These are phyloP conservation scores for Lucinisca nassula DNA, from an alignment of 2,888 invertebrate species.

Conservation along the genomic window DNA sequence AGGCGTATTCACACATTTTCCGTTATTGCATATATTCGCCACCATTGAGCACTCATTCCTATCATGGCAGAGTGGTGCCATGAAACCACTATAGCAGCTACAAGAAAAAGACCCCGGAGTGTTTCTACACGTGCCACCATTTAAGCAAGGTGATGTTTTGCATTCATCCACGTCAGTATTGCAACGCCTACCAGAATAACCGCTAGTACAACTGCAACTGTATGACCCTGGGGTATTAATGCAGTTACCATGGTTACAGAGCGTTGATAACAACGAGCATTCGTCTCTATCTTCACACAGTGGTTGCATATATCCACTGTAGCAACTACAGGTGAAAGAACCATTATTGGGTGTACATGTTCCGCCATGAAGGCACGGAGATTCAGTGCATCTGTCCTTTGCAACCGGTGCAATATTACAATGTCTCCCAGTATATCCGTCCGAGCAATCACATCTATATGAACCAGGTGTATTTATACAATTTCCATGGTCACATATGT, in stretches of 20 bases:
- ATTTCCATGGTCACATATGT: neutral
- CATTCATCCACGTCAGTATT: neutral
- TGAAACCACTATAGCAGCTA: neutral
- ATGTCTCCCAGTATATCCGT: neutral
- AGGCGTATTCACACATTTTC: slow-evolving; percentile 2
- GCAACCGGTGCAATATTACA: neutral
- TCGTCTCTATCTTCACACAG: slow-evolving; percentile 36
- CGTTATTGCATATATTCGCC: neutral
- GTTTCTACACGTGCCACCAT: neutral
- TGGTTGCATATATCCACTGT: slow-evolving; percentile 25
- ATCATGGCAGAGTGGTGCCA: neutral
- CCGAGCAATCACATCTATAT: slow-evolving; percentile 11
- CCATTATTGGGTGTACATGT: neutral
- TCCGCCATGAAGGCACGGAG: neutral
- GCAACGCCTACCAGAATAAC: slow-evolving; percentile 36
- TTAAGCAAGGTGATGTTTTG: neutral
- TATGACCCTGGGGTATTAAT: slow-evolving; percentile 44
- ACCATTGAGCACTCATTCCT: neutral
- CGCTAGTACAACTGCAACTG: slow-evolving; percentile 21
- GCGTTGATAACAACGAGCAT: neutral
- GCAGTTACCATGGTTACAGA: slow-evolving; percentile 38
- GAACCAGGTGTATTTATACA: slow-evolving; percentile 19
- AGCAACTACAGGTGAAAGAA: slow-evolving; percentile 20
- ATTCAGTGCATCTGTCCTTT: neutral
- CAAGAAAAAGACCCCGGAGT: neutral